Evolutionary conservation across 1,140 invertebrate species (phyloP).

Genomic region (Ladona fulva): DNA sequence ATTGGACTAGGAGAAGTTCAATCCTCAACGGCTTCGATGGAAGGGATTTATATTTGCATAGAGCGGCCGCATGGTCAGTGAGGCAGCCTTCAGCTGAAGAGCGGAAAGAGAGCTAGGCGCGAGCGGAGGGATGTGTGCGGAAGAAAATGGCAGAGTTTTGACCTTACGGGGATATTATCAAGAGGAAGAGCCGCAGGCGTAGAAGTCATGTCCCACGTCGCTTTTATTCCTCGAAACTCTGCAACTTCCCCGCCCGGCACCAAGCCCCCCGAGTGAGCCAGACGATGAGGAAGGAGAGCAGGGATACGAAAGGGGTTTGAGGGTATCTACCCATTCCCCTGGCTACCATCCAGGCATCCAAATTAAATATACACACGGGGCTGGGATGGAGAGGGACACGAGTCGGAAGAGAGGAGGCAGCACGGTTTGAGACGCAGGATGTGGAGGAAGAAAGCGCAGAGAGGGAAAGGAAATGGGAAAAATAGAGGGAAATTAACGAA

Average conservation of each 20-base stretch:
- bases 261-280: not conserved
- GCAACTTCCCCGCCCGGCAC: not conserved
- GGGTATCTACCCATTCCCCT: not conserved
- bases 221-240: not conserved
- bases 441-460: not conserved
- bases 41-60: not conserved
- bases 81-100: not conserved
- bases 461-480: not conserved
- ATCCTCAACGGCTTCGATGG: too few relatives aligned
- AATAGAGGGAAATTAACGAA: too few relatives aligned
- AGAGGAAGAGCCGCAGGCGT: not conserved
- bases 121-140: not conserved
- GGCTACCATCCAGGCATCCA: not conserved
- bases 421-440: not conserved
- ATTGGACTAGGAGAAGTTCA: too few relatives aligned
- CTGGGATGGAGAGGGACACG: not conserved
- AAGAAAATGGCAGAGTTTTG: not conserved
- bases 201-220: not conserved
- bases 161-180: not conserved
- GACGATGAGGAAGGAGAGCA: not conserved
- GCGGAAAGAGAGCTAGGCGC: too few relatives aligned
- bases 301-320: not conserved
- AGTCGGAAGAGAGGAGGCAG: not conserved
- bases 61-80: not conserved
- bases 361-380: constrained; percentile 1